Conservation (phyloP, 2,797 vertebrate genomes). For the Eremophila alpestris region DNA sequence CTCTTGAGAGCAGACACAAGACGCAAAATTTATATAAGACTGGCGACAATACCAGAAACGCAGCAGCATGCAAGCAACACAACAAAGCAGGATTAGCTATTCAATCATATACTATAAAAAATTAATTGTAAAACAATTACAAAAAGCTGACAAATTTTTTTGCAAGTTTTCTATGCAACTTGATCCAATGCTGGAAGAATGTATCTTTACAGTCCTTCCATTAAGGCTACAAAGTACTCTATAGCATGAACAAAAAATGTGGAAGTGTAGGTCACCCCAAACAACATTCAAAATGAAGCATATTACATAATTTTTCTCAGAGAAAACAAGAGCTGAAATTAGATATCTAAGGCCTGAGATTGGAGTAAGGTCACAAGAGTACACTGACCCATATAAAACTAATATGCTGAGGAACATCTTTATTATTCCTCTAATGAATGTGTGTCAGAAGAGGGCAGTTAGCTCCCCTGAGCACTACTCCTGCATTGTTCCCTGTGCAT, state of each 20-base stretch:
- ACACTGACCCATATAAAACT: not conserved
- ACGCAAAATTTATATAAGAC: fast-evolving
- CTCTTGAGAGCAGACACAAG: not conserved
- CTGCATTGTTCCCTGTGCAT: not conserved
- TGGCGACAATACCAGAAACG: not conserved
- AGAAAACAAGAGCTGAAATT: not conserved
- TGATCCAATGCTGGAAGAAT: not conserved
- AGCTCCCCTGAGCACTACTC: not conserved
- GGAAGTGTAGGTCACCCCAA: not conserved
- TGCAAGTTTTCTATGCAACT: not conserved
- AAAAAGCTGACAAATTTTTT: not conserved
- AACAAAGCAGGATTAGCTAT: not conserved
- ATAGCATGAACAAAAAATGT: not conserved
- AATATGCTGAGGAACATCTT: not conserved
- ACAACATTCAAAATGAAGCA: not conserved
- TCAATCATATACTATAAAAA: not conserved
- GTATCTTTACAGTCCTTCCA: not conserved
- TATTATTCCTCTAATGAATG: not conserved
- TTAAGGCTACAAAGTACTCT: not conserved
- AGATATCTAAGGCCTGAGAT: not conserved
- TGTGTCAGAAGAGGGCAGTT: not conserved
- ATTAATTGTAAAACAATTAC: not conserved
- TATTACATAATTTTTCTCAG: not conserved
- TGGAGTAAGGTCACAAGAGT: not conserved
- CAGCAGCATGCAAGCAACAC: not conserved